Conservation (phyloP, 2,888 invertebrate species). For the Boloria selene region DNA sequence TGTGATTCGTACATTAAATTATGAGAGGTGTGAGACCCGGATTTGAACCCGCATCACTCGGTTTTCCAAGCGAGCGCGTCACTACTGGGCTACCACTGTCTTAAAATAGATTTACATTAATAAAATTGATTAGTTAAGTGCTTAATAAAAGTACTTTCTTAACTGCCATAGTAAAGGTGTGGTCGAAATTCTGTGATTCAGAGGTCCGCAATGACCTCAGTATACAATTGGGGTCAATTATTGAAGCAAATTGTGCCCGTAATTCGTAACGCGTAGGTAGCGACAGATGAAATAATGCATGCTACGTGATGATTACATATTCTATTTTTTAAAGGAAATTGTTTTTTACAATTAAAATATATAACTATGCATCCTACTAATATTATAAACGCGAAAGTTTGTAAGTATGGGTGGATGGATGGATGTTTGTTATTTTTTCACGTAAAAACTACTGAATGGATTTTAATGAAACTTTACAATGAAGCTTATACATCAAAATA, state of each 20-base stretch:
- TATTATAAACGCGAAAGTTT: too few relatives aligned
- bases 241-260: constrained; percentile 61
- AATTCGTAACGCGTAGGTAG: constrained; percentile 63
- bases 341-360: background rate
- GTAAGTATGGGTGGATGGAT: too few relatives aligned
- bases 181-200: constrained; percentile 46
- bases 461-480: too few relatives aligned
- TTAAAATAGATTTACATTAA: background rate
- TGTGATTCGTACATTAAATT: too few relatives aligned
- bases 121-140: background rate
- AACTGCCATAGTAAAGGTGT: constrained; percentile 25
- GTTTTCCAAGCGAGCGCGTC: too few relatives aligned
- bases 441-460: too few relatives aligned
- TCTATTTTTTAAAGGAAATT: constrained; percentile 15
- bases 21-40: too few relatives aligned
- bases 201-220: constrained; percentile 53
- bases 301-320: constrained; percentile 22
- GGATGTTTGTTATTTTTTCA: too few relatives aligned
- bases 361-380: too few relatives aligned
- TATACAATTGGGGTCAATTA: constrained; percentile 66
- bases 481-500: too few relatives aligned
- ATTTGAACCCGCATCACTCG: too few relatives aligned
- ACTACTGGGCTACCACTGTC: too few relatives aligned
- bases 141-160: background rate
- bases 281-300: constrained; percentile 48